Percentiles rank a stretch among this genome's conserved stretches.
Conservation (phyloP, 2,888 invertebrate species). For the Leptopterna dolabrata region DNA sequence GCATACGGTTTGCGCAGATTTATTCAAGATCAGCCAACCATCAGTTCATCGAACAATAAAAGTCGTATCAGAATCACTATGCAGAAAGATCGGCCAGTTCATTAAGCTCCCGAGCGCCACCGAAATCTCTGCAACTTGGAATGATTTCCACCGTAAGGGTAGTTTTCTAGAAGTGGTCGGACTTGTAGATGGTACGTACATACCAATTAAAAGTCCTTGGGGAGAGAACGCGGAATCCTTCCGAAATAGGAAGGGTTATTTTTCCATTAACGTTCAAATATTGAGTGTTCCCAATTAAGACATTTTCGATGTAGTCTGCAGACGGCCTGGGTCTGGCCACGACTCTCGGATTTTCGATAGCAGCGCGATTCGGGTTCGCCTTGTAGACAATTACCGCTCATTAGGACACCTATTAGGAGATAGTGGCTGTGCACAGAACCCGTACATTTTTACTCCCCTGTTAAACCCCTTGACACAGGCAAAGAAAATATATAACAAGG, state of each 20-base stretch:
- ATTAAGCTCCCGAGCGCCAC: not conserved
- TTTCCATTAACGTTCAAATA: conserved; percentile 7
- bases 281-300: not conserved
- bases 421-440: not conserved
- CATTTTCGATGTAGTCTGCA: too few species aligned
- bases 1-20: not conserved
- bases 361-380: not conserved
- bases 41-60: not conserved
- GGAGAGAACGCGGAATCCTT: not conserved
- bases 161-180: not conserved
- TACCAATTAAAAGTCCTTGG: not conserved
- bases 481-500: not conserved
- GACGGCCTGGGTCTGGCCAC: not conserved
- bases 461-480: not conserved
- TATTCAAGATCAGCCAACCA: not conserved
- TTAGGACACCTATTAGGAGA: not conserved
- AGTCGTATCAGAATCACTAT: not conserved
- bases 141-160: not conserved
- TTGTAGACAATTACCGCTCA: not conserved
- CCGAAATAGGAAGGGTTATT: not conserved
- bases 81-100: not conserved
- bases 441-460: not conserved
- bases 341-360: not conserved
- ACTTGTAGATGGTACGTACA: not conserved
- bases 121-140: not conserved